phyloP scores from a whole-genome alignment of 2,888 invertebrate genomes.

The Scaptomyza polygonia region DNA sequence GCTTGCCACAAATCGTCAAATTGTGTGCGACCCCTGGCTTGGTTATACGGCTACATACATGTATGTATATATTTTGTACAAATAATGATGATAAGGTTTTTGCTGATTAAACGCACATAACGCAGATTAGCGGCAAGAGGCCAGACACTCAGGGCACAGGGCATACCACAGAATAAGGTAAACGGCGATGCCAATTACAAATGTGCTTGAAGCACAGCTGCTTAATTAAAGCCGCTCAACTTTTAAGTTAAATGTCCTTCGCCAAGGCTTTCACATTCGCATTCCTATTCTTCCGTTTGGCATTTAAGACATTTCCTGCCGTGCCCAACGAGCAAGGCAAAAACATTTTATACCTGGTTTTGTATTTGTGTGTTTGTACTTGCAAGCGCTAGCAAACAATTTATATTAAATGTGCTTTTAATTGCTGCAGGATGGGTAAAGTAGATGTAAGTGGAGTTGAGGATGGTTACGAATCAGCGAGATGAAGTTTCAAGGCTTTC shows the following conservation, averaged over 20 bases:
- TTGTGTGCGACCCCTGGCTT: slow-evolving; percentile 47
- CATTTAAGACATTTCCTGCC: slow-evolving; percentile 22
- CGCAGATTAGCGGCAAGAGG: slow-evolving; percentile 55
- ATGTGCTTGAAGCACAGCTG: slow-evolving; percentile 7
- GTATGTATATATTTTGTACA: slow-evolving; percentile 48
- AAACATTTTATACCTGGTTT: slow-evolving; percentile 24
- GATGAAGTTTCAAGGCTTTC: slow-evolving; percentile 44
- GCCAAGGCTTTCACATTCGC: slow-evolving; percentile 11
- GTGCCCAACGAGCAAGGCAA: background rate
- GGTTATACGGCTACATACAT: slow-evolving; percentile 14
- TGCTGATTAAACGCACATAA: slow-evolving; percentile 65
- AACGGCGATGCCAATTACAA: background rate
- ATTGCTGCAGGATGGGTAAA: slow-evolving; percentile 38
- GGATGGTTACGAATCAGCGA: background rate
- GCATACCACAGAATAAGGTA: slow-evolving; percentile 10
- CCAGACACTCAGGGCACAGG: slow-evolving; percentile 1
- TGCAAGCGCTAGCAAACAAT: slow-evolving; percentile 58
- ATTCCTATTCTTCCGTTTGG: slow-evolving; percentile 18
- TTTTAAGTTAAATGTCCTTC: slow-evolving; percentile 15
- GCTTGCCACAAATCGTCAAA: slow-evolving; percentile 73
- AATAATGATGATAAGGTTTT: slow-evolving; percentile 68
- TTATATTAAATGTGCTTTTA: slow-evolving; percentile 68
- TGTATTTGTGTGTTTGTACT: slow-evolving; percentile 25
- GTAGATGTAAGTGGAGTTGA: background rate
- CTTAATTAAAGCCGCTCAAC: slow-evolving; percentile 25